A percentile compares a stretch with the other conserved stretches of the same genome.
Evolutionary conservation across 2,797 vertebrate species (phyloP).

Genomic region (Pogonophryne albipinna): DNA sequence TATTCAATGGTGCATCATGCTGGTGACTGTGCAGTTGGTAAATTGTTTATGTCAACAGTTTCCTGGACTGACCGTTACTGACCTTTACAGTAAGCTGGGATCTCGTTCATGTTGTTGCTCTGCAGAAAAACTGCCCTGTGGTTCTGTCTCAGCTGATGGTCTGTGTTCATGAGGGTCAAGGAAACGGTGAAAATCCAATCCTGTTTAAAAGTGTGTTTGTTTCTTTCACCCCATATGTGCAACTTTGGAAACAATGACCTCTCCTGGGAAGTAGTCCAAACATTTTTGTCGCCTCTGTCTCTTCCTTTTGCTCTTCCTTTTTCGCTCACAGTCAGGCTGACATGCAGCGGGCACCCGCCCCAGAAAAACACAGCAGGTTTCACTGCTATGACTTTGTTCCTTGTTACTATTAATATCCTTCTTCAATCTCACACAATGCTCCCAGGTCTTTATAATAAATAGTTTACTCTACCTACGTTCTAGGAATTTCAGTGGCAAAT

Average conservation of each 20-base stretch:
- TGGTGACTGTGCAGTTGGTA: constrained; percentile 32
- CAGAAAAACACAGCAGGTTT: constrained; percentile 55
- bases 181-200: background rate
- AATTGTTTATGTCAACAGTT: constrained; percentile 47
- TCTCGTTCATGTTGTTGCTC: constrained; percentile 1
- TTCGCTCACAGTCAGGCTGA: constrained; percentile 33
- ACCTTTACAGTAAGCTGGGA: background rate
- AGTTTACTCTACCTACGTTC: background rate
- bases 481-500: background rate
- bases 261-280: constrained; percentile 59
- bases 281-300: constrained; percentile 40
- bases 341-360: constrained; percentile 63
- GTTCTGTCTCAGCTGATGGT: constrained; percentile 12
- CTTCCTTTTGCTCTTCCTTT: constrained; percentile 5
- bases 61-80: constrained; percentile 8
- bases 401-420: background rate
- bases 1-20: constrained; percentile 24
- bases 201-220: background rate
- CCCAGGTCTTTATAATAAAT: constrained; percentile 27
- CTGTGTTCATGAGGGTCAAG: background rate
- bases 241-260: constrained; percentile 45
- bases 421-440: constrained; percentile 5
- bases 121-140: background rate
- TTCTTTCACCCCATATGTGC: constrained; percentile 25
- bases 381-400: constrained; percentile 54